These are phyloP conservation scores for Latrodectus geometricus DNA, from an alignment of 1,140 invertebrate species.

Conservation along the genomic window DNA sequence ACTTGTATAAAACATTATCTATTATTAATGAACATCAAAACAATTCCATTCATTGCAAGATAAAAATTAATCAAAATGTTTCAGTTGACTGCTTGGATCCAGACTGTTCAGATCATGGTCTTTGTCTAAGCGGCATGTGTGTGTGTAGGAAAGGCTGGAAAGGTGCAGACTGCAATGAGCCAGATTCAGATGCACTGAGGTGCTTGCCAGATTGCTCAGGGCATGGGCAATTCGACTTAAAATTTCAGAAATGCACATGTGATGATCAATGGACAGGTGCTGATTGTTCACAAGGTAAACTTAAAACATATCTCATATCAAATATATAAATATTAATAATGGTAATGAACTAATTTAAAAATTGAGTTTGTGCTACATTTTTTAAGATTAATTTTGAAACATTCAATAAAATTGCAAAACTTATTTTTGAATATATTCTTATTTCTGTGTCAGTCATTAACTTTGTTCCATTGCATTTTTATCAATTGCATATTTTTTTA, in stretches of 20 bases:
- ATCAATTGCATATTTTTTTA: no score
- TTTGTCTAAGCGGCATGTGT: slow-evolving; percentile 93
- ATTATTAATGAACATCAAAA: no score
- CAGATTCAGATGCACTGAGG: slow-evolving; percentile 88
- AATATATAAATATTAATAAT: not conserved
- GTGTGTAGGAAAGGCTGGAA: slow-evolving; percentile 96
- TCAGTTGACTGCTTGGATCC: slow-evolving; percentile 87
- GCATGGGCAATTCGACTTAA: slow-evolving; percentile 89
- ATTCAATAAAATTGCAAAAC: not conserved
- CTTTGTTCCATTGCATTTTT: no score
- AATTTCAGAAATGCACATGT: slow-evolving; percentile 86
- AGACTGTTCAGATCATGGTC: slow-evolving; percentile 92
- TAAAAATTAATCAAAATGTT: not conserved
- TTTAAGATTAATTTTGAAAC: not conserved
- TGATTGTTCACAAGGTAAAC: slow-evolving; percentile 88
- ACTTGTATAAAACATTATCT: no score
- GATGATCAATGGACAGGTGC: slow-evolving; percentile 89
- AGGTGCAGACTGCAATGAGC: slow-evolving; percentile 86
- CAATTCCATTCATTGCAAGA: no score
- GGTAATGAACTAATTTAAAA: no score
- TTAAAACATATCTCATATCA: not conserved
- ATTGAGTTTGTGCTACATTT: not conserved
- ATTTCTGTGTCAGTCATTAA: no score
- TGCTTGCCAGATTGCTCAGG: slow-evolving; percentile 91
- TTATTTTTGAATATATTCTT: no score